A percentile compares a stretch with the other conserved stretches of the same genome.
phyloP scores from a whole-genome alignment of 2,888 invertebrate genomes.

The Nephrotoma guestfalica region DNA sequence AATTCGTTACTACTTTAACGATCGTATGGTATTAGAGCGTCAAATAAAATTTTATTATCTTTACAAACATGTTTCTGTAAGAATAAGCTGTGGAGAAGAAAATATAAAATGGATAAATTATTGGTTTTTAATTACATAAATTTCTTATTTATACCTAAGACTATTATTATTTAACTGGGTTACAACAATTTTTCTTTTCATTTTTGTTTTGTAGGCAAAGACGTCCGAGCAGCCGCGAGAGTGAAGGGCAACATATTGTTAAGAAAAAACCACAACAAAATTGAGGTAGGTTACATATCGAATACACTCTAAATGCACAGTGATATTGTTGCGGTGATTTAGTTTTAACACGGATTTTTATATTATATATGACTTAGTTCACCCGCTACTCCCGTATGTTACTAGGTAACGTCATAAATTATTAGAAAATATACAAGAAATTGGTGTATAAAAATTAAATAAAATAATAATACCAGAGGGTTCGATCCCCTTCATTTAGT shows the following conservation, averaged over 20 bases:
- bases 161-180: not conserved
- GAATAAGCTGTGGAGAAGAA: not conserved
- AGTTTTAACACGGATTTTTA: not conserved
- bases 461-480: not conserved
- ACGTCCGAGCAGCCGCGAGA: not conserved
- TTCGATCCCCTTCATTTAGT: not conserved
- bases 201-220: not conserved
- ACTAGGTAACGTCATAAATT: not conserved
- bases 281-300: not conserved
- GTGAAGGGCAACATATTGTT: not conserved
- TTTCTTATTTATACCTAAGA: not conserved
- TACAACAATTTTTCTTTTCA: not conserved
- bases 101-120: not conserved
- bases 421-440: not conserved
- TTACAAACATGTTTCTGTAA: not conserved
- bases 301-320: too few species aligned
- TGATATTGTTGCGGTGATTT: too few species aligned
- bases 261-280: not conserved
- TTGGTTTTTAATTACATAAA: not conserved
- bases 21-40: not conserved
- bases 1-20: not conserved
- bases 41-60: not conserved
- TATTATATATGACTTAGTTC: not conserved
- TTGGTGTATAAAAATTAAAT: not conserved
- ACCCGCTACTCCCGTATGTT: not conserved